Evolutionary conservation across 1,140 invertebrate species (phyloP), one percentile per base, ranked within the genome.

Genomic region (Steinernema khuongi): DNA sequence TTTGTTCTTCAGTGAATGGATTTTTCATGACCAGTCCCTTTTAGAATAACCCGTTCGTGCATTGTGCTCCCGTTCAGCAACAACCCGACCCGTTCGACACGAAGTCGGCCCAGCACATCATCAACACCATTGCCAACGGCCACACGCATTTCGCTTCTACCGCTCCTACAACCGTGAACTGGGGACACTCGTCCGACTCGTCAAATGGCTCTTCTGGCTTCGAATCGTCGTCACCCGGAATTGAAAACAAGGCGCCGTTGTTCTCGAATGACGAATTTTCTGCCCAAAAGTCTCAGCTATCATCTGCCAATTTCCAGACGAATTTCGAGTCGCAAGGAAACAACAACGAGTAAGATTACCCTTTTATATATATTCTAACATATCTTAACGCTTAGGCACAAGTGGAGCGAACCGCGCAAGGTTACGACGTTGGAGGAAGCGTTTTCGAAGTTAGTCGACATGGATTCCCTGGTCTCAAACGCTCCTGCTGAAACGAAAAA

Each of bases 381-480:
- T n/a, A n/a, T 22, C 50, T 14, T 60, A 7, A 7, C 4, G 19
- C n/a, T 33, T 22, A 68, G 67, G 2, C 67, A 29, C 70, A 71
- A 43, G 18, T 71, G 41, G 32, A 71, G 14, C 28, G 32, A 71
- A 68, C 41, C 70, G 18, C 70, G 30, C 22, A 68, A 74, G 68
- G 83, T 81, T 28, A 80, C 68, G 22, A 80, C 80, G 7, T 69
- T 83, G 68, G 83, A 83, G 60, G 83, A 84, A 28, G 82, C 82
- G 2, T 84, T 84, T 70, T 67, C 74, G 26, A 84, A 84, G 67
- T 74, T 84, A 17, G 83, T 84, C 2, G 81, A 84, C 72, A 84
- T 84, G 79, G 79, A 84, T 50, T 68, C 72, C 31, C 80, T 84
- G 19, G 73, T 80, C 22, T 4, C 50, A 26, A 73, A 66, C 43